Conservation (phyloP, 2,113 vertebrate genomes). For the Polypterus bichir region DNA sequence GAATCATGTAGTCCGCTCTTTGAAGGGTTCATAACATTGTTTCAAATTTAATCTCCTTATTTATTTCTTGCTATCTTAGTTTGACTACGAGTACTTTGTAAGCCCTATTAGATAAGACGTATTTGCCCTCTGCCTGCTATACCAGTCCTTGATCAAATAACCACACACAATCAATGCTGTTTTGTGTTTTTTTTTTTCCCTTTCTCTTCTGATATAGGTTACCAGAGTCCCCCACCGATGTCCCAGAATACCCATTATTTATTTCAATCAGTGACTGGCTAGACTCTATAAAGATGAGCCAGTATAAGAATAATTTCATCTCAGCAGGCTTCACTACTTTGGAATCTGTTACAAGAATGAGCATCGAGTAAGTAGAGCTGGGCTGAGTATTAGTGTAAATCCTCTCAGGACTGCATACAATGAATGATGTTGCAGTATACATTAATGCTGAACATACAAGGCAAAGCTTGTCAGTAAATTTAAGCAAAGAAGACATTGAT, state of each 20-base stretch:
- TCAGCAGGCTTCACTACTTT: conserved; percentile 79
- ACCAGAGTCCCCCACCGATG: conserved; percentile 79
- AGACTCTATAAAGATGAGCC: conserved; percentile 95
- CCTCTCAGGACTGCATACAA: no score
- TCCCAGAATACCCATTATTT: conserved; percentile 81
- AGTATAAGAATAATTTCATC: conserved; percentile 92
- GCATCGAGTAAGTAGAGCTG: conserved; percentile 75
- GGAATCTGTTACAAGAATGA: conserved; percentile 89
- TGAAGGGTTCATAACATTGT: no score
- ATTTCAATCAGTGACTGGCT: conserved; percentile 90
- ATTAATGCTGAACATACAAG: not conserved
- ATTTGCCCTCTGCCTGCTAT: no score
- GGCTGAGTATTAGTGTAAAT: not conserved
- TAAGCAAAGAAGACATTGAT: not conserved
- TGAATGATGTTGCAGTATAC: not conserved
- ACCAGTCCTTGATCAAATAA: no score
- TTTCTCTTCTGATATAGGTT: conserved; percentile 42
- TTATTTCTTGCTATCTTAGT: no score
- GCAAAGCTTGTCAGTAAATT: not conserved
- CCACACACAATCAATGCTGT: no score
- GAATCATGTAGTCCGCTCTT: no score
- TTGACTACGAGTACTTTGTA: no score
- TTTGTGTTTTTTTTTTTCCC: not conserved
- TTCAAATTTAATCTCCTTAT: no score
- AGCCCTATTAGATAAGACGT: no score